Base-by-base conservation (phyloP, 2,888 invertebrate genomes). In the Bimastos eiseni region DNA sequence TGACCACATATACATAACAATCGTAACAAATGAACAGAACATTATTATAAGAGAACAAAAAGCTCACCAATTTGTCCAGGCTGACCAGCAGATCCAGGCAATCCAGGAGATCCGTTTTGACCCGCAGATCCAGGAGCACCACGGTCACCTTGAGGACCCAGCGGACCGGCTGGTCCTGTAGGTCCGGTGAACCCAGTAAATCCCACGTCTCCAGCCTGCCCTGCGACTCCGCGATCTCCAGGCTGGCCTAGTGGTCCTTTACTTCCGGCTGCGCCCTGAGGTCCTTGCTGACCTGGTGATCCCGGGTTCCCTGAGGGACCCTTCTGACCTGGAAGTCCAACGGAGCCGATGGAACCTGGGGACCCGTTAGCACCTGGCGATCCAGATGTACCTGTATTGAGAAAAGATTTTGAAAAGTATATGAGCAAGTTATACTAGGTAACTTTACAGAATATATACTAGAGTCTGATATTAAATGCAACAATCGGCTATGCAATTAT, bases 31-130 rank as follows among this genome's bases (percentile, higher is more conserved):
- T 19, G 19, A 49, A 21, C 4, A 70, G n/a, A 1, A n/a, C 13
- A 49, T 55, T 11, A 55, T 3, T 70, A 70, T n/a, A 70, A 5
- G n/a, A 70, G 13, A n/a, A 8, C 1, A n/a, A 70, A 70, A 34
- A 34, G 83, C 21, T 24, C 37, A 34, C 90, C 89, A 34, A 24
- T 3, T 41, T 41, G 44, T 88, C 94, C 94, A 5, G 90, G 90
- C 6, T 92, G 92, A 41, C 92, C 92, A 70, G 21, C 92, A 24
- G 96, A 95, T 34, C 97, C 95, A 34, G 93, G 91, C 21, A 93
- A 88, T 17, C 91, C 91, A 30, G 94, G 30, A 33, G 90, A 90
- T 36, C 91, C 91, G 24, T 34, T 37, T 36, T 38, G 38, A 38
- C 90, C 90, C 11, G 38, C 1, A 2, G 37, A 0, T 38, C 90